Evolutionary conservation across 2,113 vertebrate species (phyloP), one percentile per base, ranked within the genome.

Genomic region (Eonycteris spelaea): DNA sequence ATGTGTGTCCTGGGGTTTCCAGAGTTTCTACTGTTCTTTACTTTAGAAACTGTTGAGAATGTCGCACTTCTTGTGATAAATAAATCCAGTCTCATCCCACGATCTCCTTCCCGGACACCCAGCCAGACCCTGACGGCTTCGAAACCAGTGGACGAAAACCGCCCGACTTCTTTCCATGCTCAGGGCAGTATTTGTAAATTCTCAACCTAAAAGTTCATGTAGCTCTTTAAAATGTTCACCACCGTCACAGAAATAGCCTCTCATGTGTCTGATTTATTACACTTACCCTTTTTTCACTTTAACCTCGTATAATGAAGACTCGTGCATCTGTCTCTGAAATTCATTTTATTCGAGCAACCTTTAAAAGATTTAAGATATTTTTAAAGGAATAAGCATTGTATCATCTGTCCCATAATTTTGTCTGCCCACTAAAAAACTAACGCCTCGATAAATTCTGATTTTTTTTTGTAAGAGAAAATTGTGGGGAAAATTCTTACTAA

Each of bases 381-480:
- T 68, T 57, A 77, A 77, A 63, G 70, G 7, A 70, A 79, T 33
- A 74, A 74, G 65, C 5, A 5, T n/a, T n/a, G 4, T 74, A n/a
- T 48, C 40, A 61, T 70, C 12, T 82, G 63, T 71, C 33, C 59
- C 14, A 55, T 55, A 53, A 75, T 89, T 57, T 74, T 61, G 43
- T 80, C 3, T 12, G 4, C 33, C 70, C 21, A n/a, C n/a, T 87
- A 33, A 74, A 97, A 82, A 70, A 84, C 16, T 59, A 83, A 21
- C 35, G 67, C 12, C 51, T 83, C 88, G 63, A 74, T 94, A 63
- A 84, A 86, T 68, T 91, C 57, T 93, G 43, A 77, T 85, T 92
- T 53, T 87, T 26, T 75, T 93, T 68, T 74, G 18, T 51, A 59
- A 86, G 28, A 55, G 24, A 90, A 78, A 7, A 84, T 12, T 43